Conservation (phyloP, 2,113 vertebrate genomes). For the Centropus unirufus region DNA sequence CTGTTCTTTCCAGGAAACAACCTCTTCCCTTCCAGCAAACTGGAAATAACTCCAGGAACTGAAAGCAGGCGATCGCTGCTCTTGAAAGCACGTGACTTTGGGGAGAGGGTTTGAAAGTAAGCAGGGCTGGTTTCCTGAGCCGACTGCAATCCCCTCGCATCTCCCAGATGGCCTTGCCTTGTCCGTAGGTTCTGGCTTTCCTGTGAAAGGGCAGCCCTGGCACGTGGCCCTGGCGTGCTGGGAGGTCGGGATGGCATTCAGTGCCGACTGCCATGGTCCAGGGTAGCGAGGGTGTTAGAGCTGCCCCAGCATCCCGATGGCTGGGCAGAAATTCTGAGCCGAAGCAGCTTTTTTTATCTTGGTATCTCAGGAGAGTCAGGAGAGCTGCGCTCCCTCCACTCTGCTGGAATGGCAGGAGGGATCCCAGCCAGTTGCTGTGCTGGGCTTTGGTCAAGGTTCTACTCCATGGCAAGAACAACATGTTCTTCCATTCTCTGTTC, state of each 20-base stretch:
- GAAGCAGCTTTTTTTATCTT: not conserved
- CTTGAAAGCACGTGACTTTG: slow-evolving; percentile 53
- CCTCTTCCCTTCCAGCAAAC: slow-evolving; percentile 2
- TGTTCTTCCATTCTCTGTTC: not conserved
- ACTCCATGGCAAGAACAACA: not conserved
- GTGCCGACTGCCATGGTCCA: not conserved
- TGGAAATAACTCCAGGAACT: not conserved
- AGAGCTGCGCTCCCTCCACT: not conserved
- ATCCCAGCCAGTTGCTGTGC: not conserved
- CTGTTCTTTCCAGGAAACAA: not conserved
- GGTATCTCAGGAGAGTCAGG: not conserved
- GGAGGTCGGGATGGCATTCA: rapidly evolving
- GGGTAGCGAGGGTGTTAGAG: not conserved
- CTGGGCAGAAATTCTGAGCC: not conserved
- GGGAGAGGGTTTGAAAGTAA: not conserved
- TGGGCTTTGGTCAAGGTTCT: not conserved
- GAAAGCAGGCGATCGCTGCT: slow-evolving; percentile 48
- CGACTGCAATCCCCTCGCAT: not conserved
- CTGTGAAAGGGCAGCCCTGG: not conserved
- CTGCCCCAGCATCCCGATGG: not conserved
- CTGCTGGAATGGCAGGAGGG: not conserved
- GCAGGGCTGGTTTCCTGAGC: not conserved
- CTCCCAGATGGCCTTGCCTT: not conserved
- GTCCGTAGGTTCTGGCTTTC: not conserved
- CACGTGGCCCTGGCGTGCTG: rapidly evolving